These are phyloP conservation scores for Coturnix japonica DNA, from an alignment of 2,113 vertebrate species.

Conservation along the genomic window DNA sequence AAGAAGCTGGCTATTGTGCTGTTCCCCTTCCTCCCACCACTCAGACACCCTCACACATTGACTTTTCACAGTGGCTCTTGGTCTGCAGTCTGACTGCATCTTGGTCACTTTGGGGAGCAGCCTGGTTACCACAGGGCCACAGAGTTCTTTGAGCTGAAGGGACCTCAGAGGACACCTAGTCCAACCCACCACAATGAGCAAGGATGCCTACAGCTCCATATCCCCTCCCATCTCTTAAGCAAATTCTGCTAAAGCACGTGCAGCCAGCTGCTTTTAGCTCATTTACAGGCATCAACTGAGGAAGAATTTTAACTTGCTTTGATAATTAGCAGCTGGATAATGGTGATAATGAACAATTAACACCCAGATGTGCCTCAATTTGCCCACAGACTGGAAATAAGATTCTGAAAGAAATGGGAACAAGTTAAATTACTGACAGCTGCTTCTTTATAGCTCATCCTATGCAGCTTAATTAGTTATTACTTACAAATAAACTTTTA, in stretches of 20 bases:
- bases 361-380: neutral
- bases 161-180: too few relatives aligned
- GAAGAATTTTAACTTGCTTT: neutral
- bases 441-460: neutral
- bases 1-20: constrained; percentile 59
- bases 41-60: constrained; percentile 54
- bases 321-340: neutral
- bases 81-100: neutral
- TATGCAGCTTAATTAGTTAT: neutral
- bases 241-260: neutral
- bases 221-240: neutral
- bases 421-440: neutral
- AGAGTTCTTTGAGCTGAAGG: too few relatives aligned
- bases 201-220: too few relatives aligned
- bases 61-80: constrained; percentile 15
- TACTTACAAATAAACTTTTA: neutral
- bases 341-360: neutral
- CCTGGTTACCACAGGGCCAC: neutral
- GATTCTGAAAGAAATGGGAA: neutral
- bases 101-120: neutral
- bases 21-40: constrained; percentile 45
- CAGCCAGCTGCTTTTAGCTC: neutral
- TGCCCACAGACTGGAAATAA: neutral
- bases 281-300: neutral
- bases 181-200: too few relatives aligned